Base-by-base conservation (phyloP, 2,888 invertebrate genomes). In the Drosophila tanythrix region DNA sequence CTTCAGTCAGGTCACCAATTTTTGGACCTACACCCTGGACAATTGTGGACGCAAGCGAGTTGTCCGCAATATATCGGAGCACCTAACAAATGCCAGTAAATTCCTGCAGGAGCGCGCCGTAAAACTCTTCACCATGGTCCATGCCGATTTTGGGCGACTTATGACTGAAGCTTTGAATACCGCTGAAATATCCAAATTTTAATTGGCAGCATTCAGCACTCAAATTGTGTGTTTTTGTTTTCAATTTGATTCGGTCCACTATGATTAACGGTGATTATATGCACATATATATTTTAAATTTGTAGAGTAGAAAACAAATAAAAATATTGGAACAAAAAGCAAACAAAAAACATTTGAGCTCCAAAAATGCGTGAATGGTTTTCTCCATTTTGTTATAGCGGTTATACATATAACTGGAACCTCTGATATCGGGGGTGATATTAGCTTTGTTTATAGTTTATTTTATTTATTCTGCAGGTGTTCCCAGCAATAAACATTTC, bases 101-200 rank as follows among this genome's bases (percentile, higher is more conserved):
- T 98, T 98, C 92, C 95, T 99, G 82, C 97, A 98, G 93, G 96
- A 97, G 89, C 95, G 98, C 74, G 97, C 97, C 7, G 95, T 99
- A 27, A 96, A 96, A 89, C 96, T 97, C 92, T 98, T 98, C 91
- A 93, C 95, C 33, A 95, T 97, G 90, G 96, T 97, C 0, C 96
- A 98, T 92, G 94, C 96, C 0, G 96, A 97, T 59, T 95, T 97
- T 68, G 98, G 98, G 2, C 95, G 94, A 75, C 94, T 95, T 89
- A 93, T 98, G 29, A 95, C 95, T 2, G 95, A 96, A 48, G 95
- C 95, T 0, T 93, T 96, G 5, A 90, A 76, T 53, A 83, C 82
- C 35, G 83, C 89, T 50, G 83, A 68, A 48, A 72, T 88, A 51
- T 90, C 86, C 0, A 87, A 90, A 60, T 88, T 89, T 33, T 86